A percentile compares a stretch with the other conserved stretches of the same genome.
phyloP scores from a whole-genome alignment of 2,113 vertebrate genomes.

The Lophius piscatorius region DNA sequence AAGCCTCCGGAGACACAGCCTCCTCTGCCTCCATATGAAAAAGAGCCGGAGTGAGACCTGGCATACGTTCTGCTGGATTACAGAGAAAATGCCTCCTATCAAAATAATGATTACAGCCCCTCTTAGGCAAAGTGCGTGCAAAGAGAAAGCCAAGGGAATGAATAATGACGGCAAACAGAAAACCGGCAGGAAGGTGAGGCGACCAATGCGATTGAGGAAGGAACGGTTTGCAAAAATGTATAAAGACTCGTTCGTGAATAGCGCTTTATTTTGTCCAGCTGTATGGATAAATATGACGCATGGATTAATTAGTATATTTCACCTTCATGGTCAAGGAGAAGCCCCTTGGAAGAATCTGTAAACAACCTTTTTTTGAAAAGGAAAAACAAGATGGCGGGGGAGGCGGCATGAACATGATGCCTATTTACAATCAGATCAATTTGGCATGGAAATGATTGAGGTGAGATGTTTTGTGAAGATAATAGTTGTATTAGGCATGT shows the following conservation, averaged over 20 bases:
- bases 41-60: conserved; percentile 54
- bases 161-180: conserved; percentile 60
- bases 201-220: background rate
- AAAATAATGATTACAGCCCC: conserved; percentile 59
- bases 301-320: conserved; percentile 6
- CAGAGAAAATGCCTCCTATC: conserved; percentile 59
- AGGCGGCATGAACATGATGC: conserved; percentile 10
- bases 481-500: conserved; percentile 33
- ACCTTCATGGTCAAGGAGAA: conserved; percentile 9
- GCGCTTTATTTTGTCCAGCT: conserved; percentile 1
- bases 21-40: conserved; percentile 48
- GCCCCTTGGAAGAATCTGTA: conserved; percentile 19
- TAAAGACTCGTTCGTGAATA: conserved; percentile 30
- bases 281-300: conserved; percentile 13
- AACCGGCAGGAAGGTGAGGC: conserved; percentile 6
- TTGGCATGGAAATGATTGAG: conserved; percentile 38
- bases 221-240: conserved; percentile 30
- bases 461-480: conserved; percentile 45
- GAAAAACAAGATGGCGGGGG: conserved; percentile 12
- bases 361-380: conserved; percentile 28
- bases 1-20: conserved; percentile 45
- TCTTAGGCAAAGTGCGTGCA: conserved; percentile 59
- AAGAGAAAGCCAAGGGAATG: conserved; percentile 53
- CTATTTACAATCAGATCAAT: conserved; percentile 53
- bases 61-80: conserved; percentile 67